Conservation (phyloP, 2,888 invertebrate species). For the Torymus aiolomorphi region DNA sequence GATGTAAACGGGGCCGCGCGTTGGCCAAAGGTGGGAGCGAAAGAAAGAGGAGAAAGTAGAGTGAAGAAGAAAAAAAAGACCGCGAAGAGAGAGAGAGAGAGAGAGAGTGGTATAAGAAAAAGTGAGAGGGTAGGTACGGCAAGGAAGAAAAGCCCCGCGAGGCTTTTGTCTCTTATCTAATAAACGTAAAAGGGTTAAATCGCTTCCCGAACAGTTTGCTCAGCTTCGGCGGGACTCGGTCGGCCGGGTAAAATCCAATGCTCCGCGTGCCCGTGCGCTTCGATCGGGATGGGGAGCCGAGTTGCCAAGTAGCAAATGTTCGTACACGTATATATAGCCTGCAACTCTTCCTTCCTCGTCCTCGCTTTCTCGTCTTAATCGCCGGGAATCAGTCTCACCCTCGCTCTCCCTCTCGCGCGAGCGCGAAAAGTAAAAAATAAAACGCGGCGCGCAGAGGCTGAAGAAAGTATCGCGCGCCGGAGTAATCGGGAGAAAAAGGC, state of each 20-base stretch:
- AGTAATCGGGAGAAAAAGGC: constrained; percentile 27
- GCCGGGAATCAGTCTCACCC: constrained; percentile 26
- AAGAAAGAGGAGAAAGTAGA: not conserved
- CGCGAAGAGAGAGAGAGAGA: too few species aligned
- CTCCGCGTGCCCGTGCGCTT: not conserved
- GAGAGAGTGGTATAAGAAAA: too few species aligned
- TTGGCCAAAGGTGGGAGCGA: not conserved
- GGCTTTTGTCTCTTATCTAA: constrained; percentile 35
- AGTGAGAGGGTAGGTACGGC: too few species aligned
- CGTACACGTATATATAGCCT: not conserved
- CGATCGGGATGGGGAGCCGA: constrained; percentile 19
- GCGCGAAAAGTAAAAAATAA: constrained; percentile 30
- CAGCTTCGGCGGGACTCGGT: not conserved
- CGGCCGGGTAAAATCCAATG: constrained; percentile 23
- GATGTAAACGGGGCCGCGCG: not conserved
- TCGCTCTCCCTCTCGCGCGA: not conserved
- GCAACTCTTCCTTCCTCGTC: not conserved
- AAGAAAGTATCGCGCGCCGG: not conserved
- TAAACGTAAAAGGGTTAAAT: constrained; percentile 44
- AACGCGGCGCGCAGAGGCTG: not conserved
- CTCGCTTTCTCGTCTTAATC: constrained; percentile 16
- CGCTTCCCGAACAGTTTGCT: constrained; percentile 28
- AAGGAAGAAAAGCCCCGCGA: not conserved
- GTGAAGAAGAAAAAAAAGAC: too few species aligned
- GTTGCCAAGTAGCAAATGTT: constrained; percentile 40